Conservation (phyloP, 2,888 invertebrate genomes). For the Ephialtes manifestator region DNA sequence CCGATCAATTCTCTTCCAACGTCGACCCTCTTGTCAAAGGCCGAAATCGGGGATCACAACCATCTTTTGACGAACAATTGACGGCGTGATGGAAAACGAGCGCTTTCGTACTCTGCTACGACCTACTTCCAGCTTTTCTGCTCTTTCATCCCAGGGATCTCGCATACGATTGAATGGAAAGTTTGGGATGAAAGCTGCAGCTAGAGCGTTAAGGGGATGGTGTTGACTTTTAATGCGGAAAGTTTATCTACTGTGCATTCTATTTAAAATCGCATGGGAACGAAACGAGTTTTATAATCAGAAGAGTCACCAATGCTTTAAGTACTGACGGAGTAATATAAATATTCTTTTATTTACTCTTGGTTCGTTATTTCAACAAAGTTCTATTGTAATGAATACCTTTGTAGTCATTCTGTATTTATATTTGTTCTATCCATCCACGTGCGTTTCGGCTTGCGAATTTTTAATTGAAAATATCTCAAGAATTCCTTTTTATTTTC, state of each 20-base stretch:
- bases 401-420: no score
- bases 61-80: slow-evolving; percentile 70
- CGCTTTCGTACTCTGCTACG: not conserved
- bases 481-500: no score
- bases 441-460: no score
- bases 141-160: not conserved
- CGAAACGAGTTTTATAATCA: not conserved
- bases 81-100: slow-evolving; percentile 63
- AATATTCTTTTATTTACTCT: no score
- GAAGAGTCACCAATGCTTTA: not conserved
- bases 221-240: slow-evolving; percentile 1
- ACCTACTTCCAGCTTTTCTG: not conserved
- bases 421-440: no score
- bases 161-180: not conserved
- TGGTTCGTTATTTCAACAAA: no score
- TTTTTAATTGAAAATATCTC: no score
- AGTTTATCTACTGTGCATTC: not conserved
- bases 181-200: not conserved
- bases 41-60: slow-evolving; percentile 32
- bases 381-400: no score
- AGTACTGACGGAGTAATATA: no score
- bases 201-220: not conserved
- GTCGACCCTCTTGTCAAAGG: slow-evolving; percentile 52
- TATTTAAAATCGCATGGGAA: not conserved
- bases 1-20: slow-evolving; percentile 59